Conservation (phyloP, 1,140 invertebrate species). For the Halotydeus destructor region DNA sequence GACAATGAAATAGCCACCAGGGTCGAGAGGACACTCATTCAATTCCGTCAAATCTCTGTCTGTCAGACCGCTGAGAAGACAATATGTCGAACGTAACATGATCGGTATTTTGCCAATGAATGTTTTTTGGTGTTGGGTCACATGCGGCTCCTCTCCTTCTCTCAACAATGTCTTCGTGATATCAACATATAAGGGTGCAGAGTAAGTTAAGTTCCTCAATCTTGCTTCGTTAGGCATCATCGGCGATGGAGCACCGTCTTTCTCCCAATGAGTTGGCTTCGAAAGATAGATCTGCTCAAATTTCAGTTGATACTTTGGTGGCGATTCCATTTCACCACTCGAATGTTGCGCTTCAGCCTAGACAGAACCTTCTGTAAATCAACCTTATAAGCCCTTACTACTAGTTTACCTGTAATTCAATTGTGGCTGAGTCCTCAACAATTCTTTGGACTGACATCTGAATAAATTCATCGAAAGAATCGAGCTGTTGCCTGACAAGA, state of each 20-base stretch:
- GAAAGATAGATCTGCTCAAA: conserved; percentile 98
- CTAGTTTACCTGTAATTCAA: conserved; percentile 52
- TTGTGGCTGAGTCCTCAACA: conserved; percentile 91
- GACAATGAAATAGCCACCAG: conserved; percentile 89
- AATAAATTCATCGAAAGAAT: conserved; percentile 99
- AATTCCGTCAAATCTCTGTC: conserved; percentile 96
- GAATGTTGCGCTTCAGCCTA: conserved; percentile 82
- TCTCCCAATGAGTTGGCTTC: conserved; percentile 98
- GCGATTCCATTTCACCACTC: conserved; percentile 71
- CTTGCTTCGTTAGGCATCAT: conserved; percentile 99
- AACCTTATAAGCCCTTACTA: background rate
- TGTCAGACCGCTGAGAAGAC: conserved; percentile 69
- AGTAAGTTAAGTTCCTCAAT: conserved; percentile 45
- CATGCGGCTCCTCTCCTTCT: conserved; percentile 70
- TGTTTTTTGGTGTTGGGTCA: conserved; percentile 87
- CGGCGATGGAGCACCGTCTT: conserved; percentile 88
- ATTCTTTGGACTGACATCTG: conserved; percentile 98
- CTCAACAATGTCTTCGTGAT: conserved; percentile 86
- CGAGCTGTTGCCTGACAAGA: conserved; percentile 89
- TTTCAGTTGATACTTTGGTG: conserved; percentile 73
- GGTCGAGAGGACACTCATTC: conserved; percentile 95
- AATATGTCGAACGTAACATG: conserved; percentile 93
- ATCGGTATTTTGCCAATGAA: conserved; percentile 99
- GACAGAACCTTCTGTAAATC: background rate
- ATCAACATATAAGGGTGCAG: conserved; percentile 92